phyloP scores from a whole-genome alignment of 1,140 invertebrate species.

The Tachypleus tridentatus region DNA sequence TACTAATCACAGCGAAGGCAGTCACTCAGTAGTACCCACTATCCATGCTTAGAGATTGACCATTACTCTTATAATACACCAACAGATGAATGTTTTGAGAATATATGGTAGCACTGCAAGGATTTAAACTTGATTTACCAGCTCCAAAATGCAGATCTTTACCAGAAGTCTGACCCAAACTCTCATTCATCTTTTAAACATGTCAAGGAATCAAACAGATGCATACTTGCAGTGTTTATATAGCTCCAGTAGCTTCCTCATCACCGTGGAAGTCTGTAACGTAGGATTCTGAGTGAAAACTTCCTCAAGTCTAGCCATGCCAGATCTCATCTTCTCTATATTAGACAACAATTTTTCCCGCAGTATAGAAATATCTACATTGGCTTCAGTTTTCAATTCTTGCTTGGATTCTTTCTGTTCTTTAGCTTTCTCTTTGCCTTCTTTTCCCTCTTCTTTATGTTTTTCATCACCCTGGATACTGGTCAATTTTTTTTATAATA shows the following conservation, averaged over 20 bases:
- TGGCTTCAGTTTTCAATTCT: constrained; percentile 40
- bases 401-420: constrained; percentile 30
- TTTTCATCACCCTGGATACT: not conserved
- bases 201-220: not conserved
- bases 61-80: too few relatives aligned
- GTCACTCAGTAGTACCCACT: too few relatives aligned
- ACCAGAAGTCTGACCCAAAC: too few relatives aligned
- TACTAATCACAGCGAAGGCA: too few relatives aligned
- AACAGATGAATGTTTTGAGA: too few relatives aligned
- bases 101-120: too few relatives aligned
- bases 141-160: too few relatives aligned
- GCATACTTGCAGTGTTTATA: constrained; percentile 66
- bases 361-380: not conserved
- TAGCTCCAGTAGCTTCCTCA: constrained; percentile 61
- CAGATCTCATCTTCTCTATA: constrained; percentile 56
- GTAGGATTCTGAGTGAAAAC: constrained; percentile 59
- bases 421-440: constrained; percentile 22
- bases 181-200: too few relatives aligned
- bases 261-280: constrained; percentile 55
- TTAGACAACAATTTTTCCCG: constrained; percentile 47
- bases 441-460: constrained; percentile 22
- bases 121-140: too few relatives aligned
- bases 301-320: constrained; percentile 57
- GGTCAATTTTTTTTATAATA: too few relatives aligned
- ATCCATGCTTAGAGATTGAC: too few relatives aligned